A percentile compares a stretch with the other conserved stretches of the same genome.
Evolutionary conservation across 2,888 invertebrate species (phyloP).

Genomic region (Zonitis immaculata): DNA sequence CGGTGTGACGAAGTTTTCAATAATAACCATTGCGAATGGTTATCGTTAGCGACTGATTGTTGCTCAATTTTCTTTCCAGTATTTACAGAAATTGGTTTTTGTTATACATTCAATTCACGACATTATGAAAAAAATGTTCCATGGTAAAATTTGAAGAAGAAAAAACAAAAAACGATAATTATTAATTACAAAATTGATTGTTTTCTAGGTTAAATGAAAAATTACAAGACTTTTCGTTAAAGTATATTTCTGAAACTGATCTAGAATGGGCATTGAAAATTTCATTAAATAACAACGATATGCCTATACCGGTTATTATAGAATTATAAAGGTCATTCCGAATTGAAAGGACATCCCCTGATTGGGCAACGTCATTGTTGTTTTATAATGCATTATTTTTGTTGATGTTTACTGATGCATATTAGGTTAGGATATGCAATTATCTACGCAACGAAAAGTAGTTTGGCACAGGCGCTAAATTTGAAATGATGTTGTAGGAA

Average conservation of each 20-base stretch:
- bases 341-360: too few species aligned
- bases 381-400: too few species aligned
- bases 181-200: background rate
- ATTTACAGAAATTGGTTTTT: constrained; percentile 72
- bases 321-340: too few species aligned
- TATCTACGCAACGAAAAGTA: too few species aligned
- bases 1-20: constrained; percentile 59
- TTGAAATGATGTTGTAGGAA: too few species aligned
- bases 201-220: constrained; percentile 48
- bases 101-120: constrained; percentile 66
- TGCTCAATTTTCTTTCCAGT: constrained; percentile 63
- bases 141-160: too few species aligned
- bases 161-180: too few species aligned
- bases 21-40: constrained; percentile 64
- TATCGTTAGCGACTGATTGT: constrained; percentile 61
- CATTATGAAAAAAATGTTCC: constrained; percentile 51
- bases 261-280: constrained; percentile 61
- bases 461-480: too few species aligned
- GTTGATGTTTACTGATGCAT: too few species aligned
- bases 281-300: constrained; percentile 28
- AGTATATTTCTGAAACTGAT: constrained; percentile 63
- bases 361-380: too few species aligned
- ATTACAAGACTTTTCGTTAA: constrained; percentile 48
- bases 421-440: too few species aligned
- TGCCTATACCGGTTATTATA: constrained; percentile 36